A percentile compares a stretch with the other conserved stretches of the same genome.
Conservation (phyloP, 1,140 invertebrate genomes). For the Apis dorsata region DNA sequence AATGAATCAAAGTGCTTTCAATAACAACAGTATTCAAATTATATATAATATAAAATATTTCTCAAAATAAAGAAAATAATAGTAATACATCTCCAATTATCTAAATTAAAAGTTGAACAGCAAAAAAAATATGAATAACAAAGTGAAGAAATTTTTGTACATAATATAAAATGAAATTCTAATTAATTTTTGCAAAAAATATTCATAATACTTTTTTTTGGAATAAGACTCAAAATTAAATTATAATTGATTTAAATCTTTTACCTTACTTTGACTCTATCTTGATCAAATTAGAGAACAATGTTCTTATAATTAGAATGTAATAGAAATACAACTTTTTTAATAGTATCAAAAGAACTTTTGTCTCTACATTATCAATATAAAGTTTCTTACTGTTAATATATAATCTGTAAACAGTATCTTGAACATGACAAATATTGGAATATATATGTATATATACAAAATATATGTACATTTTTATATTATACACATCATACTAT, state of each 20-base stretch:
- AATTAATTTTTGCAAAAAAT: slow-evolving; percentile 6
- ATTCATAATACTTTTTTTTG: neutral
- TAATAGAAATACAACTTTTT: slow-evolving; percentile 47
- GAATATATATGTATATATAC: slow-evolving; percentile 58
- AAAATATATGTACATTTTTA: slow-evolving; percentile 65
- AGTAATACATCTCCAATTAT: neutral
- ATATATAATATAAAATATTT: neutral
- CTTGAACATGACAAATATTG: slow-evolving; percentile 60
- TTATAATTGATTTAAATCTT: slow-evolving; percentile 15
- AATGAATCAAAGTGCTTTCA: slow-evolving; percentile 28
- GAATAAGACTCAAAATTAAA: neutral
- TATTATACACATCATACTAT: slow-evolving; percentile 61
- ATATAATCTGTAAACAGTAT: slow-evolving; percentile 51
- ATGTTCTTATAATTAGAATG: slow-evolving; percentile 41
- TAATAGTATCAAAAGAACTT: slow-evolving; percentile 53
- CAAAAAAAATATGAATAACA: slow-evolving; percentile 21
- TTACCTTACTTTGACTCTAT: neutral
- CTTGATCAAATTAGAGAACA: slow-evolving; percentile 45
- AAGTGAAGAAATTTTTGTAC: neutral
- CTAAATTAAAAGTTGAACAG: neutral
- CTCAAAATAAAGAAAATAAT: neutral
- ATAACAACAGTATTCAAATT: slow-evolving; percentile 10
- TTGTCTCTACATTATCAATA: slow-evolving; percentile 51
- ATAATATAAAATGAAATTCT: neutral
- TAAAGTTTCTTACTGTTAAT: slow-evolving; percentile 59